phyloP scores from a whole-genome alignment of 2,113 vertebrate species.

The Naja naja region DNA sequence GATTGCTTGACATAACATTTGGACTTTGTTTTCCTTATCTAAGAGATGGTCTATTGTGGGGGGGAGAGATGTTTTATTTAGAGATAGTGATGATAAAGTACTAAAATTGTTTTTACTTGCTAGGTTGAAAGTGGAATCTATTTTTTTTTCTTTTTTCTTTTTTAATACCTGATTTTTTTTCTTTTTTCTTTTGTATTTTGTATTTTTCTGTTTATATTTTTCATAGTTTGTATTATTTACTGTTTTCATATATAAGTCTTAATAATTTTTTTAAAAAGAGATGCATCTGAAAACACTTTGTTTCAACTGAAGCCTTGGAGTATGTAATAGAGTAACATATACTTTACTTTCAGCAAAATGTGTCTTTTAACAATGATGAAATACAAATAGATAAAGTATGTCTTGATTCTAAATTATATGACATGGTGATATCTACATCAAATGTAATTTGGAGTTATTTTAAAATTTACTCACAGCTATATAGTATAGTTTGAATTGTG shows the following conservation, averaged over 20 bases:
- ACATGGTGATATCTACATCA: constrained; percentile 54
- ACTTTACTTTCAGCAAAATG: constrained; percentile 26
- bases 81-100: too few species aligned
- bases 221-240: neutral
- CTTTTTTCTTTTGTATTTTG: neutral
- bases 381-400: constrained; percentile 58
- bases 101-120: neutral
- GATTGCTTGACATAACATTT: too few species aligned
- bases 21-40: too few species aligned
- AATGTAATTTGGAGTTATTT: constrained; percentile 57
- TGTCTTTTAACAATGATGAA: constrained; percentile 16
- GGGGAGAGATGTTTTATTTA: too few species aligned
- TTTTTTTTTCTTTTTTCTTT: neutral
- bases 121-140: neutral
- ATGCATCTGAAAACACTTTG: constrained; percentile 49
- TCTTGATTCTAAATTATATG: constrained; percentile 49
- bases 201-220: neutral
- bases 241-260: neutral
- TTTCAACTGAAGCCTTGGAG: constrained; percentile 37
- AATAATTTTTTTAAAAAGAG: neutral
- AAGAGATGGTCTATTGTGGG: too few species aligned
- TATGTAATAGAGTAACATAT: constrained; percentile 42
- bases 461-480: constrained; percentile 56
- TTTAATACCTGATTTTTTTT: neutral
- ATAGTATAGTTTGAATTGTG: constrained; percentile 23